These are phyloP conservation scores for Tetanocera ferruginea DNA, from an alignment of 2,888 invertebrate species.

Conservation along the genomic window DNA sequence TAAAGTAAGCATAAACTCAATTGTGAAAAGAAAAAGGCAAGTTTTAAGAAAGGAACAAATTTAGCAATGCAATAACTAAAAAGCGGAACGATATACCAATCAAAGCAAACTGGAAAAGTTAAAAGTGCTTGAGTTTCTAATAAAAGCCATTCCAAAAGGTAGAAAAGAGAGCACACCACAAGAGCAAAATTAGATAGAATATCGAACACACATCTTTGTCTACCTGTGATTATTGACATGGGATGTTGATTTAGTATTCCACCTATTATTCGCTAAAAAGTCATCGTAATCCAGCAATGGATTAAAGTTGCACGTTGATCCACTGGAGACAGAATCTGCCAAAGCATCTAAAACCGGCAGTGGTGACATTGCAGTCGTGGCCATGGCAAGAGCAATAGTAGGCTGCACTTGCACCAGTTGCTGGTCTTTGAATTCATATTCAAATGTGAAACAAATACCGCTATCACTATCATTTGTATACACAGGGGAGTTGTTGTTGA, in stretches of 20 bases:
- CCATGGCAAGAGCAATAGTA: slow-evolving; percentile 56
- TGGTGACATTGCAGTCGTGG: slow-evolving; percentile 41
- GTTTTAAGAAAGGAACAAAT: neutral
- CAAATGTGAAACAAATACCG: slow-evolving; percentile 65
- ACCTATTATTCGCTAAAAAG: neutral
- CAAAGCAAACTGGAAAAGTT: neutral
- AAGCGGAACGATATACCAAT: neutral
- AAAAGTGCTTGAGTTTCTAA: neutral
- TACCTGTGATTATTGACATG: slow-evolving; percentile 61
- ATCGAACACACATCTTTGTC: slow-evolving; percentile 41
- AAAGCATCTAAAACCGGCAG: slow-evolving; percentile 17
- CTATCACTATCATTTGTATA: slow-evolving; percentile 46
- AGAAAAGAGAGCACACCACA: slow-evolving; percentile 28
- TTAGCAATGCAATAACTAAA: neutral
- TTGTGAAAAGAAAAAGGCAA: neutral
- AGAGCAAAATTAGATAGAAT: slow-evolving; percentile 27
- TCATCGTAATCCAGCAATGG: slow-evolving; percentile 8
- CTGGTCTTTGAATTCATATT: slow-evolving; percentile 67
- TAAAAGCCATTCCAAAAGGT: neutral
- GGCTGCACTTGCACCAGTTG: slow-evolving; percentile 67
- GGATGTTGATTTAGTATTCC: slow-evolving; percentile 20
- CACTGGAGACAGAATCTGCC: slow-evolving; percentile 30
- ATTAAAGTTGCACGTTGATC: neutral
- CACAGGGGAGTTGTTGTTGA: slow-evolving; percentile 32
- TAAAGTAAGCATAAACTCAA: neutral